Evolutionary conservation across 2,797 vertebrate species (phyloP), one percentile per base, ranked within the genome.

Genomic region (Trachurus trachurus): DNA sequence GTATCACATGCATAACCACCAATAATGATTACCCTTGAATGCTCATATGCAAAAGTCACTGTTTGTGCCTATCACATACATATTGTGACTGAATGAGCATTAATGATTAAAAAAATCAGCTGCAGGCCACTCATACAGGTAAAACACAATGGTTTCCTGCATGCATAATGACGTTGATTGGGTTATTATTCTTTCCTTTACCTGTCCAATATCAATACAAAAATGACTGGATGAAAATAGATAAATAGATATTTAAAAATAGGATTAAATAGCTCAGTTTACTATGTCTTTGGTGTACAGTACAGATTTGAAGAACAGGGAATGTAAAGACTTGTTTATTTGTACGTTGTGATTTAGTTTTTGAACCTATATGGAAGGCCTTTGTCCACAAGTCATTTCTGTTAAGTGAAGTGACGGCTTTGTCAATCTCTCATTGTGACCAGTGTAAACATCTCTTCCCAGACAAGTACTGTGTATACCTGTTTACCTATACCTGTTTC

Each of bases 1-100:
- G 71, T 31, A 53, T 76, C 49, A 66, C 42, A 16, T 66, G 31
- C 31, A 63, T 49, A 21, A 68, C 56, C 53, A 65, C n/a, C 52
- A 37, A 8, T 37, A 37, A 68, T 40, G 61, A 37, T 37, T 37
- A 9, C 34, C 53, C 29, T 64, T 31, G 12, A 45, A 75, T 56
- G 50, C 56, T 68, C 29, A 31, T 45, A 40, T 59, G 49, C n/a
- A 47, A 29, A 42, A 15, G 13, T 37, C 22, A 15, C n/a, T 34
- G 7, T 76, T 40, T 29, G 17, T 19, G 34, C 34, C 19, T 61
- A 19, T 42, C 10, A 59, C 44, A 2, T 49, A 22, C 26, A 5
- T 22, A 2, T 26, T 68, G 16, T 72, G 58, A 34, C 31, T 34
- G 31, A 34, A 37, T 37, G 34, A 37, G 34, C 8, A 37, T 37